Evolutionary conservation across 2,888 invertebrate species (phyloP).

Genomic region (Neelides folsomi): DNA sequence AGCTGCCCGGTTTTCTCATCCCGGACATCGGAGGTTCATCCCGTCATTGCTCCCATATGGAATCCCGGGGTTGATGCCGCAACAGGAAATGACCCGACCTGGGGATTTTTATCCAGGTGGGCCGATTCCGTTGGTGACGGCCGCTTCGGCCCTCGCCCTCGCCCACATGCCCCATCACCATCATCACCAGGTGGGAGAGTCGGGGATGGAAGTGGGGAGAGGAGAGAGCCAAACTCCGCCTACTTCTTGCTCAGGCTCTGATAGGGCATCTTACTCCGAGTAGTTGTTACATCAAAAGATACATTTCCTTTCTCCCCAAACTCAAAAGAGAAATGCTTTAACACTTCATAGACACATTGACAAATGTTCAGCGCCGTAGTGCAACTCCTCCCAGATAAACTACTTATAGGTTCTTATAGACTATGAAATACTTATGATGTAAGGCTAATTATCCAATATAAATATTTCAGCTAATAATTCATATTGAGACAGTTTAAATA

Average conservation of each 20-base stretch:
- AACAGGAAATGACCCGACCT: constrained; percentile 10
- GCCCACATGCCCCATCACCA: constrained; percentile 17
- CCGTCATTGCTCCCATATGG: constrained; percentile 29
- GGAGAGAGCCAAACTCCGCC: constrained; percentile 31
- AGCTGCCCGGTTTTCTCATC: constrained; percentile 25
- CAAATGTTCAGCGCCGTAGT: no score
- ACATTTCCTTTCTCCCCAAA: no score
- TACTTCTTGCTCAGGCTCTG: constrained; percentile 43
- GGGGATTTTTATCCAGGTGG: constrained; percentile 23
- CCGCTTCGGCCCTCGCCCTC: constrained; percentile 17
- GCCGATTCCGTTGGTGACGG: constrained; percentile 21
- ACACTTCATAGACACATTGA: no score
- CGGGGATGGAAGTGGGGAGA: constrained; percentile 4
- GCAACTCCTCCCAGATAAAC: no score
- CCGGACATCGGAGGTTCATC: constrained; percentile 19
- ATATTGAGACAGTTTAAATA: no score
- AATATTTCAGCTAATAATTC: no score
- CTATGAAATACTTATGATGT: no score
- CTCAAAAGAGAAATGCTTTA: no score
- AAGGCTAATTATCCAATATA: no score
- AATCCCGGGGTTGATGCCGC: constrained; percentile 20
- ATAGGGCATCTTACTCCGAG: constrained; percentile 47
- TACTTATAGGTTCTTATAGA: no score
- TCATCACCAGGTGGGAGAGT: constrained; percentile 7
- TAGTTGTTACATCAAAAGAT: constrained; percentile 32